These are phyloP conservation scores for Pachyuromys duprasi DNA, from an alignment of 2,797 vertebrate species.

Conservation along the genomic window DNA sequence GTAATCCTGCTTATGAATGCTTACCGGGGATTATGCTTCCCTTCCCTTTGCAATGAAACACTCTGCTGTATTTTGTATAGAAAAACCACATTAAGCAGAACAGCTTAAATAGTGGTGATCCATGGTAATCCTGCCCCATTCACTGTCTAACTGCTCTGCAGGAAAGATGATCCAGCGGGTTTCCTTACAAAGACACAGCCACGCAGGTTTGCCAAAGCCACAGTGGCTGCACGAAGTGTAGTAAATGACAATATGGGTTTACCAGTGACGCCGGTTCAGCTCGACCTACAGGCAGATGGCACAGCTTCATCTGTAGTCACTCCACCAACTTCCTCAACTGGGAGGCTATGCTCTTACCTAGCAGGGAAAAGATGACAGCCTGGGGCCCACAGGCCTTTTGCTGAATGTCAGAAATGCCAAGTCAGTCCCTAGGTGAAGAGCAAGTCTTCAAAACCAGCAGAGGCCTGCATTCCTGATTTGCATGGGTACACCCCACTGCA, in stretches of 20 bases:
- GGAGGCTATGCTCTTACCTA: background rate
- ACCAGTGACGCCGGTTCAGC: background rate
- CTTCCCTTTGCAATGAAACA: conserved; percentile 24
- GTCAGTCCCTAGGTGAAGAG: background rate
- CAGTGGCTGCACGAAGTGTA: background rate
- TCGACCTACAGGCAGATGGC: background rate
- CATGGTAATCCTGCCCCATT: background rate
- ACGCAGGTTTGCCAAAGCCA: background rate
- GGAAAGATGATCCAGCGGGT: background rate
- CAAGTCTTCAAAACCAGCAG: background rate
- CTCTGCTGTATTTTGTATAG: conserved; percentile 1
- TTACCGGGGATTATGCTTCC: background rate
- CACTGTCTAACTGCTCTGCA: background rate
- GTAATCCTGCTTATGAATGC: background rate
- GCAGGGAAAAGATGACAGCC: background rate
- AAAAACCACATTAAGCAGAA: background rate
- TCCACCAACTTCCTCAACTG: background rate
- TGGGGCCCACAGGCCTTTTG: background rate
- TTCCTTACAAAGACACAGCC: background rate
- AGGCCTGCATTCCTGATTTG: background rate
- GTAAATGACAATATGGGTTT: background rate
- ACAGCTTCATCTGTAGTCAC: background rate
- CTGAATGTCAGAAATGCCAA: conserved; percentile 34
- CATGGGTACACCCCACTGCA: fast-evolving
- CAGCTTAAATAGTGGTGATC: background rate